Percentiles rank a stretch among this genome's conserved stretches.
These are phyloP conservation scores for Oenanthe melanoleuca DNA, from an alignment of 2,113 vertebrate genomes.

Conservation along the genomic window DNA sequence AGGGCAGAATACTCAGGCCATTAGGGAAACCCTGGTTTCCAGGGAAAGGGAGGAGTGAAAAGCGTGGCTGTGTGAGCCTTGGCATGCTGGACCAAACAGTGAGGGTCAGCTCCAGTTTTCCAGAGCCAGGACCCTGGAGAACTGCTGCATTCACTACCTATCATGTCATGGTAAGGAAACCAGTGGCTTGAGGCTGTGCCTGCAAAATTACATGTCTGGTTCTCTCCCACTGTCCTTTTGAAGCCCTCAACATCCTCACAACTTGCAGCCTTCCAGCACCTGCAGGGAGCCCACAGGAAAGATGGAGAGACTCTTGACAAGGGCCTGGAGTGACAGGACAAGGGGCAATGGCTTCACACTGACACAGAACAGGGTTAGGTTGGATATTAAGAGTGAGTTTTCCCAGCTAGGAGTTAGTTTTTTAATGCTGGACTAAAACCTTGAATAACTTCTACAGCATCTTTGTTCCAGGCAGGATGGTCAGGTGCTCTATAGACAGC, in stretches of 20 bases:
- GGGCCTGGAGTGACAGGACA: not conserved
- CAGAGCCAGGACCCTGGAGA: not conserved
- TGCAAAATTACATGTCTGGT: not conserved
- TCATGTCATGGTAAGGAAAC: not conserved
- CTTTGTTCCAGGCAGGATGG: not conserved
- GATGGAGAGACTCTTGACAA: not conserved
- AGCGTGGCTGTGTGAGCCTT: not conserved
- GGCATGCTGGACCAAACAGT: not conserved
- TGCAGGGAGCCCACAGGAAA: not conserved
- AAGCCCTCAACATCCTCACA: not conserved
- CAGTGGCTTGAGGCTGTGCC: not conserved
- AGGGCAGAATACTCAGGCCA: not conserved
- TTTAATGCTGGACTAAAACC: not conserved
- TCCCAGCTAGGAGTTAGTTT: not conserved
- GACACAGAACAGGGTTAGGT: fast-evolving
- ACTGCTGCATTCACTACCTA: not conserved
- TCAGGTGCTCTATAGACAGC: not conserved
- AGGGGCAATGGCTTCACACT: not conserved
- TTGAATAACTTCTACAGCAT: not conserved
- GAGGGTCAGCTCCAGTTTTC: not conserved
- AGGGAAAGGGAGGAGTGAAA: not conserved
- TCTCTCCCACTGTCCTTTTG: not conserved
- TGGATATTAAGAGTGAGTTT: not conserved
- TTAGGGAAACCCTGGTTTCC: not conserved
- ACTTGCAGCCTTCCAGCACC: not conserved